Conservation (phyloP, 2,113 vertebrate species). For the Lates calcarifer region DNA sequence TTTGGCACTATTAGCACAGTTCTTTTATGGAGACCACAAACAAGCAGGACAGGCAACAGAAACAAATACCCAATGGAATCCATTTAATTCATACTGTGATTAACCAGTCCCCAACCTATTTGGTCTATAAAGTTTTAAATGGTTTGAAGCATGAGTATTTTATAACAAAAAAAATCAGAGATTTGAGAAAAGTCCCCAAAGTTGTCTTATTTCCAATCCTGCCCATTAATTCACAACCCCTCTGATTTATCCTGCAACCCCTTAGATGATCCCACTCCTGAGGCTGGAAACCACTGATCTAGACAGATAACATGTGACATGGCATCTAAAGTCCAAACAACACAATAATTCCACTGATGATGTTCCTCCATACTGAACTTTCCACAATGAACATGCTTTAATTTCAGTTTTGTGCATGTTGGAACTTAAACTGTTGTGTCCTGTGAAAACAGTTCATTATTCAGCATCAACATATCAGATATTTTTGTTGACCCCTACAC, state of each 20-base stretch:
- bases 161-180: not conserved
- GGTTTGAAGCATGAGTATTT: not conserved
- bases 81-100: not conserved
- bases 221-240: not conserved
- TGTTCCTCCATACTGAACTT: not conserved
- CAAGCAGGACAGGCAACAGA: not conserved
- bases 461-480: not conserved
- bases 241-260: not conserved
- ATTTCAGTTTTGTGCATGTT: not conserved
- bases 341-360: not conserved
- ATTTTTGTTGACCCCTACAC: not conserved
- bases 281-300: not conserved
- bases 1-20: not conserved
- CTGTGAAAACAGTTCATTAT: not conserved
- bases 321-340: too few relatives aligned
- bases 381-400: not conserved
- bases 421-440: not conserved
- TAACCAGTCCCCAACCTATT: not conserved
- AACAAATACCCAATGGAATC: not conserved
- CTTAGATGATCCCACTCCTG: not conserved
- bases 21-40: not conserved
- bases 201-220: not conserved
- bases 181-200: not conserved
- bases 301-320: too few relatives aligned
- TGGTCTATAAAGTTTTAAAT: not conserved